Evolutionary conservation across 92 coral and sea anemone species (phyloP).

Genomic region (Porites rus): DNA sequence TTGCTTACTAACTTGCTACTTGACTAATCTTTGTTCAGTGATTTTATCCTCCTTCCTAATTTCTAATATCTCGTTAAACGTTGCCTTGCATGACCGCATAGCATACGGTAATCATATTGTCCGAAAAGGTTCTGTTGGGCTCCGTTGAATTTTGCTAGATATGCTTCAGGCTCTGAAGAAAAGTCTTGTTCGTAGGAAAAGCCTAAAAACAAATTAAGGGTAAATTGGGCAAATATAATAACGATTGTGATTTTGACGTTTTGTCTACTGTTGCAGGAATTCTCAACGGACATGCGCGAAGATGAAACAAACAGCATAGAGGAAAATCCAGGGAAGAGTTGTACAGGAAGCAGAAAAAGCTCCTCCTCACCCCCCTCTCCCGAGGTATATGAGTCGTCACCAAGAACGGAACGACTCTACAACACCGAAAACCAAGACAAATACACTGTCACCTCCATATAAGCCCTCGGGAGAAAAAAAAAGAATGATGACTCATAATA

Average conservation of each 20-base stretch:
- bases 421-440: slow-evolving; percentile 46
- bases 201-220: too few species aligned
- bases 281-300: slow-evolving; percentile 19
- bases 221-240: background rate
- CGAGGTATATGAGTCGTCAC: slow-evolving; percentile 82
- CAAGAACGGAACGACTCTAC: slow-evolving; percentile 52
- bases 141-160: too few species aligned
- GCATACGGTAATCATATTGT: too few species aligned
- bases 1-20: too few species aligned
- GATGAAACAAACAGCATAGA: background rate
- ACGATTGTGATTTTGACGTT: background rate
- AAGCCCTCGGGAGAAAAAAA: background rate
- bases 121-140: too few species aligned
- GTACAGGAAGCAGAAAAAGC: slow-evolving; percentile 46
- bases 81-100: too few species aligned
- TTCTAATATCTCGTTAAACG: too few species aligned
- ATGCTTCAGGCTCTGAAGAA: too few species aligned
- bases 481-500: background rate
- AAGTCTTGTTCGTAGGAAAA: too few species aligned
- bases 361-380: slow-evolving; percentile 68
- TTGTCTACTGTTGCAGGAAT: slow-evolving; percentile 11
- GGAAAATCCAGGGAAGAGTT: background rate
- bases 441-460: slow-evolving; percentile 67
- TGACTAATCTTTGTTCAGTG: too few species aligned
- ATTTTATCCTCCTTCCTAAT: too few species aligned